Conservation (phyloP, 2,113 vertebrate genomes). For the Ahaetulla prasina region DNA sequence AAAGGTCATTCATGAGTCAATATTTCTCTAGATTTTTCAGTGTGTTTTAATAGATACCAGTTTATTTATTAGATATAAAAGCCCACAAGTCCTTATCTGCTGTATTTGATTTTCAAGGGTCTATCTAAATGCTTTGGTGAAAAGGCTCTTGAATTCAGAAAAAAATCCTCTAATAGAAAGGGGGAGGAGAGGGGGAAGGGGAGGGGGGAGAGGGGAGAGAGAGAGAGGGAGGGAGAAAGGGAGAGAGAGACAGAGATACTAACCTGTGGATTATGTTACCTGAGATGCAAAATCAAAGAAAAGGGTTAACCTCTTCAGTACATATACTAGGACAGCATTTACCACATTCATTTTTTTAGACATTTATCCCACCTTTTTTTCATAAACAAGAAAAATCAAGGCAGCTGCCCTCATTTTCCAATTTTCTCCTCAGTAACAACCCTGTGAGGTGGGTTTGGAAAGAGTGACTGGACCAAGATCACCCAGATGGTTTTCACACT, state of each 20-base stretch:
- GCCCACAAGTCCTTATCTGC: background rate
- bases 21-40: background rate
- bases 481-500: background rate
- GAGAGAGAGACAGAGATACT: background rate
- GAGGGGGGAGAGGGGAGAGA: fast-evolving
- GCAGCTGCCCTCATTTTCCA: background rate
- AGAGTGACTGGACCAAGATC: background rate
- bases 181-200: background rate
- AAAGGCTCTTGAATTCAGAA: background rate
- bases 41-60: background rate
- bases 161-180: background rate
- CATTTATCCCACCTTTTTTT: background rate
- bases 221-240: fast-evolving
- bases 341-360: background rate
- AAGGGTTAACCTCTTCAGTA: background rate
- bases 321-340: background rate
- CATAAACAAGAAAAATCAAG: background rate
- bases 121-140: background rate
- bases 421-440: background rate
- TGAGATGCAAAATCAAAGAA: background rate
- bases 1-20: background rate
- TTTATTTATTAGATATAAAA: background rate
- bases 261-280: too few species aligned
- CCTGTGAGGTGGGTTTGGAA: background rate
- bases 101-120: background rate